Base-by-base conservation (phyloP, 2,113 vertebrate species). In the Apaloderma vittatum region DNA sequence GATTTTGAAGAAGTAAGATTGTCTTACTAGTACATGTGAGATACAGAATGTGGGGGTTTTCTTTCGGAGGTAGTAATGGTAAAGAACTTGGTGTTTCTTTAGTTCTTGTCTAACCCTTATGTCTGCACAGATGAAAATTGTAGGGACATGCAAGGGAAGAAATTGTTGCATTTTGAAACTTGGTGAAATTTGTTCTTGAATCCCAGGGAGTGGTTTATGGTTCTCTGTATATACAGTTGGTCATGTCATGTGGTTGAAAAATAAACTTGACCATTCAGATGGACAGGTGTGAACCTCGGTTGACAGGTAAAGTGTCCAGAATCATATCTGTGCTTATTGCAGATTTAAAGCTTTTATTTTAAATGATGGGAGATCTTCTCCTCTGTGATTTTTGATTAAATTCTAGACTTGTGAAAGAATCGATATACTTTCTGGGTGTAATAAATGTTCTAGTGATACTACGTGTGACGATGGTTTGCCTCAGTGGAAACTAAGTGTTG, bases 151-250 rank as follows among this genome's bases (percentile, higher is more conserved):
- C 13, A 62, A 9, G 67, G 23, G 13, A 29, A 78, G 29, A 66
- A 61, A n/a, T 18, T 16, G 12, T 16, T 8, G 7, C 3, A 0
- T 5, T 1, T 0, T 12, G 34, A 14, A 34, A 36, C 76, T 57
- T n/a, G 57, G 11, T 16, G 48, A 59, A 16, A 49, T 45, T 67
- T 15, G 23, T 46, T 36, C 32, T 34, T 16, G 34, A 48, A 12
- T 57, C 45, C 15, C 10, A 3, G 24, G 40, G 37, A 18, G 11
- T 36, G 19, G 12, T 40, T 52, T 46, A 2, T 18, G 11, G 18
- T 49, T 34, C 79, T 36, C n/a, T 24, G 8, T 15, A 15, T 27
- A 2, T 15, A 8, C 40, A 1, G 6, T 4, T 82, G 9, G 22
- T 82, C 18, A 3, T 46, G 12, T 29, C 8, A 2, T 17, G 30